Base-by-base conservation (phyloP, 2,888 invertebrate species). In the Ichneumon xanthorius region DNA sequence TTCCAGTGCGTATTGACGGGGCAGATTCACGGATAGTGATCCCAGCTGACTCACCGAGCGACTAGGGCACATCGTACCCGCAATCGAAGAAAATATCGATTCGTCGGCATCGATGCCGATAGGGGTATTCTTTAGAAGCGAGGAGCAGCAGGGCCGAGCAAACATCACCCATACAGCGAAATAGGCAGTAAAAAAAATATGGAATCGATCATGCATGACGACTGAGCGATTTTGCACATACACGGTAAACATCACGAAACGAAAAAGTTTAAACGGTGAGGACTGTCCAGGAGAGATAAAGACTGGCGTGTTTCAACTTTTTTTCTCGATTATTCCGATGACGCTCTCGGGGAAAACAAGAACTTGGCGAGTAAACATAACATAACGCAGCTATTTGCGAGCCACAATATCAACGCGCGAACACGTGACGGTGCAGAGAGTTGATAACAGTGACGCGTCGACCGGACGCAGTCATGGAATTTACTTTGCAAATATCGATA, bases 51-150 rank as follows among this genome's bases (percentile, higher is more conserved):
- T 63, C 37, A 6, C 37, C 16, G 14, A 26, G 70, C 16, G 70
- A 50, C 16, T 1, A 6, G 48, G 30, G 22, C 7, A 50, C 11
- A 70, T 65, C 65, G n/a, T 68, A 11, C 7, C 16, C 26, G 22
- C 40, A 53, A 33, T 71, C 30, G 71, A 71, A 33, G 53, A 37
- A 71, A 68, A 68, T 45, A 70, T 70, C 71, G 71, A 33, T 71
- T 71, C 4, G 19, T 55, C 16, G 33, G 53, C 53, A 9, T 6
- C 33, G 50, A 71, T 37, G 37, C 22, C 11, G 40, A 40, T 40
- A 40, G 11, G 11, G 2, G 9, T 40, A 2, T 9, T 11, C 40
- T 11, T 16, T 2, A n/a, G 45, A 48, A 16, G 14, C 26, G 26
- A 58, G 58, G 26, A 26, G 58, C 7, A 22, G 22, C 14, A 11